Conservation (phyloP, 2,888 invertebrate genomes). For the Lepas anatifera region DNA sequence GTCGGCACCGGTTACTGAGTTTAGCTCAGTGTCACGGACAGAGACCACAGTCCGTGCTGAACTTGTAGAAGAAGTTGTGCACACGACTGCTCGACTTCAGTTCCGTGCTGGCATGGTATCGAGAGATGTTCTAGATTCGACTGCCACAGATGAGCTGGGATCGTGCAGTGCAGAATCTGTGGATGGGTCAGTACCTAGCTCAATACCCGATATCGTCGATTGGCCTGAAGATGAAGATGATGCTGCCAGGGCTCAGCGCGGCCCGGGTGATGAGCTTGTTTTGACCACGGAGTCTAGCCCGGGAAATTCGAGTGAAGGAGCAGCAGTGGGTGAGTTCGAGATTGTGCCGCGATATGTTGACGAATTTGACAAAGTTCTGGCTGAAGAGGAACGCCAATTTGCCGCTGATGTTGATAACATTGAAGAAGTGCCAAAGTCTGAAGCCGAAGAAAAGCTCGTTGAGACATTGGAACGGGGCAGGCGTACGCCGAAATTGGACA, state of each 20-base stretch:
- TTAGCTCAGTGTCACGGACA: not conserved
- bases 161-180: not conserved
- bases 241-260: not conserved
- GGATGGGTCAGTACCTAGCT: not conserved
- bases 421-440: not conserved
- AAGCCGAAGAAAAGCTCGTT: not conserved
- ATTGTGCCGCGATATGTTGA: not conserved
- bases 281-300: not conserved
- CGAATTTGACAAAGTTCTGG: not conserved
- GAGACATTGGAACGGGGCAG: not conserved
- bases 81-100: not conserved
- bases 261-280: too few species aligned
- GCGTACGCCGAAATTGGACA: not conserved
- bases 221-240: not conserved
- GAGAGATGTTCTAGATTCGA: not conserved
- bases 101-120: not conserved
- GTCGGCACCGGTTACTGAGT: not conserved
- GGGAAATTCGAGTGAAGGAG: not conserved
- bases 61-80: not conserved
- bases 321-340: not conserved
- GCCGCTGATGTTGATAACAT: not conserved
- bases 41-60: constrained; percentile 3
- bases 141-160: not conserved
- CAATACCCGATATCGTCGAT: not conserved
- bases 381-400: not conserved